Conservation (phyloP, 2,113 vertebrate species). For the Saguinus imperator region DNA sequence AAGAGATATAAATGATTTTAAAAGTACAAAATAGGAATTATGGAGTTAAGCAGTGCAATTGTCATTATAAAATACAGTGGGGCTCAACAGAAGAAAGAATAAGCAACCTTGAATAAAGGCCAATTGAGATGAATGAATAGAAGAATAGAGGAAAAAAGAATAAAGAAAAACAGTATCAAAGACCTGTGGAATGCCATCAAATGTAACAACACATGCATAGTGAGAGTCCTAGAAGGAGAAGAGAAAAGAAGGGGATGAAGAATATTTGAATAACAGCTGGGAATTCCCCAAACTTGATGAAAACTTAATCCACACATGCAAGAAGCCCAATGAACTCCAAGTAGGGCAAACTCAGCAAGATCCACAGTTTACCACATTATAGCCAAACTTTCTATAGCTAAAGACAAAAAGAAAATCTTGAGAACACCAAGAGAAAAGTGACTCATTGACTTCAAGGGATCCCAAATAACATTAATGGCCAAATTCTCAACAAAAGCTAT, state of each 20-base stretch:
- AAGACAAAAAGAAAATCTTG: background rate
- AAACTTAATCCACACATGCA: background rate
- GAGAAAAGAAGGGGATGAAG: background rate
- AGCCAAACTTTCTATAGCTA: background rate
- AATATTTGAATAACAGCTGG: background rate
- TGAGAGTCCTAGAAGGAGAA: background rate
- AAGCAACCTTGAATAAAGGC: background rate
- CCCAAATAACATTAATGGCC: background rate
- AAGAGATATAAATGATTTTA: background rate
- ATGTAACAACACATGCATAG: background rate
- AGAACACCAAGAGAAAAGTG: background rate
- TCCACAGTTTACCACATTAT: background rate
- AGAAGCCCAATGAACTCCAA: background rate
- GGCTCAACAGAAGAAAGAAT: background rate
- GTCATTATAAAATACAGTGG: background rate
- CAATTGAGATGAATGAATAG: background rate
- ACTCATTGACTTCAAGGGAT: background rate
- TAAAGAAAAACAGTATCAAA: background rate
- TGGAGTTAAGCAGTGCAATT: background rate
- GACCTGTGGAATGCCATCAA: background rate
- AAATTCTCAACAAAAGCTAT: background rate
- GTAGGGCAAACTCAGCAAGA: background rate
- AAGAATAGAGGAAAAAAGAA: background rate
- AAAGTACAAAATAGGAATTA: background rate
- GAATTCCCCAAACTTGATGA: background rate